Base-by-base conservation (phyloP, 2,888 invertebrate species). In the Hydrotaea cyrtoneurina region DNA sequence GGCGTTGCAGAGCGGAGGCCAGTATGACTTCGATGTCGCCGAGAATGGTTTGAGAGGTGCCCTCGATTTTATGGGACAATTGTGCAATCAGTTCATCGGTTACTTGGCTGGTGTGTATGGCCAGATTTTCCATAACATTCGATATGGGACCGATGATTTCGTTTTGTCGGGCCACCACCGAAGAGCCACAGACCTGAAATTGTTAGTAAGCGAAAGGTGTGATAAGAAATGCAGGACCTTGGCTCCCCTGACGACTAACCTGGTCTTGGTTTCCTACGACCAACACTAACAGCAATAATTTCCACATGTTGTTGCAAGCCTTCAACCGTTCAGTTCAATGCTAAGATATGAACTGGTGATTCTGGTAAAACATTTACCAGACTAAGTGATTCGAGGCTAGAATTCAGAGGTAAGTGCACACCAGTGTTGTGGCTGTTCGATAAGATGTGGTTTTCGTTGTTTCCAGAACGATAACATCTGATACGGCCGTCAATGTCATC, bases 81-180 rank as follows among this genome's bases (percentile, higher is more conserved):
- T 90, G 87, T 0, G 72, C 3, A 17, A 87, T 82, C 4, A 87
- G 83, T 31, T 87, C 86, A 57, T 89, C 88, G 21, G 86, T 88
- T 0, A 89, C 80, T 53, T 86, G 85, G 10, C 89, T 87, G 0
- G 88, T 88, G 39, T 88, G 84, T n/a, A 86, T 62, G 10, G 87
- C 87, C 0, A 91, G 85, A 43, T 88, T 88, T 55, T 91, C 86
- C 46, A 91, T 77, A 15, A 89, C 87, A 79, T 87, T 86, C 13
- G 86, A 83, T 10, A 90, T 85, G 1, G 89, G 88, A 26, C 87
- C 90, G 79, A 57, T 26, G 23, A 17, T 11, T 8, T 57, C 59
- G 59, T 59, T 59, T 77, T 77, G 76, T 15, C 59, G 23, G 0
- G 43, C 26, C 15, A 59, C 17, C 1, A n/a, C 43, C 26, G n/a